Percentiles rank a stretch among this genome's conserved stretches.
Evolutionary conservation across 2,113 vertebrate genomes (phyloP).

Genomic region (Tricholaema leucomelas): DNA sequence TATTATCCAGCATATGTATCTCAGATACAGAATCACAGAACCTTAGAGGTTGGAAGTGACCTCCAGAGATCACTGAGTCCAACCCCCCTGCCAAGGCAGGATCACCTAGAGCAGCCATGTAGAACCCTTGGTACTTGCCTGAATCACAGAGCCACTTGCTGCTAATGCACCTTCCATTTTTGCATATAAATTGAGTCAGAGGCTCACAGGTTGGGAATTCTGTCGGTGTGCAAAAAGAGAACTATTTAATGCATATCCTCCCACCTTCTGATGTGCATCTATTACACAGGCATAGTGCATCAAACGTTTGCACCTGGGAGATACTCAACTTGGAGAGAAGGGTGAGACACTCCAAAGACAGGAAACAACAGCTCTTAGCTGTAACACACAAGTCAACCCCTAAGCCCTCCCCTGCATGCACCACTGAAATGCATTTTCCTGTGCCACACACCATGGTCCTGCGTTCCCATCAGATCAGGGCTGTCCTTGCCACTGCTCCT

Average conservation of each 20-base stretch:
- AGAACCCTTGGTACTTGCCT: conserved; percentile 76
- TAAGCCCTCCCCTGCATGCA: neutral
- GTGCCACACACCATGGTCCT: too few species aligned
- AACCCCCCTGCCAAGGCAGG: too few species aligned
- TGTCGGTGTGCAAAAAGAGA: conserved; percentile 58
- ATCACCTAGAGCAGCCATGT: too few species aligned
- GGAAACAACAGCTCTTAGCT: neutral
- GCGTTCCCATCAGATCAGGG: neutral
- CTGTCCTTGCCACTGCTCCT: neutral
- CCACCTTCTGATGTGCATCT: neutral
- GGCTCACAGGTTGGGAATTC: conserved; percentile 93
- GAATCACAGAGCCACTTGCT: conserved; percentile 94
- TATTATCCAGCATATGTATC: neutral
- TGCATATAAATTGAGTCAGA: conserved; percentile 91
- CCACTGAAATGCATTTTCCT: neutral
- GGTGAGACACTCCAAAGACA: neutral
- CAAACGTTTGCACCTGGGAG: neutral
- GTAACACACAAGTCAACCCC: neutral
- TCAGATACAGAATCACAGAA: neutral
- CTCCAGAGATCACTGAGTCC: too few species aligned
- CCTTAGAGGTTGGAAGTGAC: too few species aligned
- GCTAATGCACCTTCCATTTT: conserved; percentile 91
- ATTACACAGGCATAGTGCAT: neutral
- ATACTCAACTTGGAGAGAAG: neutral
- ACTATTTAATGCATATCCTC: neutral